Evolutionary conservation across 2,888 invertebrate genomes (phyloP).

Genomic region (Anagyrus pseudococci): DNA sequence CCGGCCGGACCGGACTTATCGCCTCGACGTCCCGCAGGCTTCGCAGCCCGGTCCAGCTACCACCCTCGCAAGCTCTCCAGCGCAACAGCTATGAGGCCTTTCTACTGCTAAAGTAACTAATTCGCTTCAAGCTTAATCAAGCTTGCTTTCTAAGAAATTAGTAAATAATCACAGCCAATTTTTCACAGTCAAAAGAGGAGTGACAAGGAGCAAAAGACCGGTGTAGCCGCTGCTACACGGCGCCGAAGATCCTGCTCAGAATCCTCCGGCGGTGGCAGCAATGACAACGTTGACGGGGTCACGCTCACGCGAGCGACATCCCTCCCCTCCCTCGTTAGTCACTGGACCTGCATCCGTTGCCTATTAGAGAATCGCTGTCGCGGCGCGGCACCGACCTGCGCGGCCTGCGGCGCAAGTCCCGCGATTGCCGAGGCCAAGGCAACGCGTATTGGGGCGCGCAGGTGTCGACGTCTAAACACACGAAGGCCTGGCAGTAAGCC

Average conservation of each 20-base stretch:
- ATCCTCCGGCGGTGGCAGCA: slow-evolving; percentile 3
- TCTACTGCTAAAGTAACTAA: slow-evolving; percentile 29
- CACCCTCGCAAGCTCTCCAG: slow-evolving; percentile 25
- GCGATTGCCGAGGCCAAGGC: slow-evolving; percentile 54
- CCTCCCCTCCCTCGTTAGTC: slow-evolving; percentile 53
- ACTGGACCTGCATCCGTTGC: slow-evolving; percentile 77
- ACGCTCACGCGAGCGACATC: slow-evolving; percentile 52
- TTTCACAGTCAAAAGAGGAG: background rate
- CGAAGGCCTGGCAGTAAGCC: slow-evolving; percentile 46
- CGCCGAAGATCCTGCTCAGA: background rate
- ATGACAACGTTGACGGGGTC: too few species aligned
- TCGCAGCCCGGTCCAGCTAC: slow-evolving; percentile 9
- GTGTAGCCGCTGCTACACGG: background rate
- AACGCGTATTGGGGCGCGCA: slow-evolving; percentile 55
- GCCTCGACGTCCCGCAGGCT: too few species aligned
- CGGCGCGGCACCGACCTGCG: slow-evolving; percentile 71
- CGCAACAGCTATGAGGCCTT: slow-evolving; percentile 34
- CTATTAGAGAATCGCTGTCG: slow-evolving; percentile 74
- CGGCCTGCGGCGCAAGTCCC: slow-evolving; percentile 72
- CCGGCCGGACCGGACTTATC: slow-evolving; percentile 14
- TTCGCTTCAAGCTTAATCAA: background rate
- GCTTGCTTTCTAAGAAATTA: background rate
- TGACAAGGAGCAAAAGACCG: too few species aligned
- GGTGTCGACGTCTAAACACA: slow-evolving; percentile 51
- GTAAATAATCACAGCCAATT: too few species aligned